Evolutionary conservation across 2,888 invertebrate species (phyloP), one percentile per base, ranked within the genome.

Genomic region (Catocala nupta): DNA sequence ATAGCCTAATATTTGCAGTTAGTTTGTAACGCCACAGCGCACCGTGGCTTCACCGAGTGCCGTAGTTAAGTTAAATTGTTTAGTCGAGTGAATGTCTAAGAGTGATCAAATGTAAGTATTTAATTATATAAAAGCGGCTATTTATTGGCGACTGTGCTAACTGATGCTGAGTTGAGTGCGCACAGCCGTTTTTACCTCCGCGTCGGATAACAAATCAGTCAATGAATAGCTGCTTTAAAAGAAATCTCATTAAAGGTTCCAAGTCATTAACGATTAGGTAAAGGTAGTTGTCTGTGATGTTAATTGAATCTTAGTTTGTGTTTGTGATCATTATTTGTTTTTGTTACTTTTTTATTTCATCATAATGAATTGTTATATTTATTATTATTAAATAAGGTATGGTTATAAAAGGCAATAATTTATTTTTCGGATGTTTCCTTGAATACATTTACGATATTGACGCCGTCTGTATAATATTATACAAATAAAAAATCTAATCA

Each of bases 241-340:
- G 78, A 89, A 89, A 90, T 90, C 89, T 91, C 90, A 85, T 82
- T 80, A 81, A 79, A 80, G 75, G 78, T 85, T 84, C 82, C 83
- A 82, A 84, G 84, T 90, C 87, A 90, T 86, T 85, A 82, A 80
- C 69, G 72, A 79, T 84, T 88, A 89, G 82, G 77, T 84, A 79
- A 83, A 86, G 63, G 86, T 92, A 92, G 91, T 81, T 88, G 87
- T 91, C 92, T 93, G 93, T 93, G 92, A 93, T 92, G 88, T 88
- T 90, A 81, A 83, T 82, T 86, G 76, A 85, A 78, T 80, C 75
- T 82, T 88, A 85, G 80, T 73, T 88, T 87, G 78, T 83, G 78
- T 87, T 89, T 76, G 75, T 86, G 78, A 83, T 82, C 75, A 57
- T 78, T 67, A 73, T 72, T 70, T 71, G 65, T 75, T 80, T 70